Evolutionary conservation across 2,888 invertebrate genomes (phyloP), one percentile per base, ranked within the genome.

Genomic region (Seladonia tumulorum): DNA sequence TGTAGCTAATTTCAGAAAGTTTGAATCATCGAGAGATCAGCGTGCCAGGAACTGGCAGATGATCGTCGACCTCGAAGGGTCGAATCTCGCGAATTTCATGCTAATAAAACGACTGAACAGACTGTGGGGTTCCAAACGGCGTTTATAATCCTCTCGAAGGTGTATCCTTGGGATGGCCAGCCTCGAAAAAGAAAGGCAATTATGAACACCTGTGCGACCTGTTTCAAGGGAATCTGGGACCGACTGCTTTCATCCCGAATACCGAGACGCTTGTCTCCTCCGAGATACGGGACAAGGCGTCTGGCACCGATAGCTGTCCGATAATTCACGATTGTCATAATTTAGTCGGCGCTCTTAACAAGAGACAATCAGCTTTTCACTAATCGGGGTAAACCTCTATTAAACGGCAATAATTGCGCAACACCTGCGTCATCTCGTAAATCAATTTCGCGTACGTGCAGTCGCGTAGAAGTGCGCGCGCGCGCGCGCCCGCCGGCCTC

Each of bases 351-450:
- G 42, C 22, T n/a, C 22, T 70, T n/a, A 70, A 70, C 70, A 70
- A n/a, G 70, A 14, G 42, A 39, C 39, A 70, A 79, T 79, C 49
- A n/a, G 45, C 18, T n/a, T 25, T 53, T 71, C 57, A 79, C 75
- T 85, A 79, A 75, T 79, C 79, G 63, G 25, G 39, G 49, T 70
- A 72, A n/a, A 35, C 35, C 73, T 45, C 79, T 66, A 76, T 85
- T 85, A 84, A 85, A 85, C 70, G 25, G 85, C 42, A 79, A 84
- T 85, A 85, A 79, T 85, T 79, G 45, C 80, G 5, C 29, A 29
- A 72, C 85, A 86, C 80, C 86, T 86, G 85, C 39, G 86, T 66
- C n/a, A n/a, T n/a, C 80, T 66, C 80, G 75, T 85, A 85, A 85
- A 85, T 85, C 86, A 85, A 72, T 76, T 76, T 47, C 29, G 47